These are phyloP conservation scores for Leptobrachium leishanense DNA, from an alignment of 2,113 vertebrate species.

Conservation along the genomic window DNA sequence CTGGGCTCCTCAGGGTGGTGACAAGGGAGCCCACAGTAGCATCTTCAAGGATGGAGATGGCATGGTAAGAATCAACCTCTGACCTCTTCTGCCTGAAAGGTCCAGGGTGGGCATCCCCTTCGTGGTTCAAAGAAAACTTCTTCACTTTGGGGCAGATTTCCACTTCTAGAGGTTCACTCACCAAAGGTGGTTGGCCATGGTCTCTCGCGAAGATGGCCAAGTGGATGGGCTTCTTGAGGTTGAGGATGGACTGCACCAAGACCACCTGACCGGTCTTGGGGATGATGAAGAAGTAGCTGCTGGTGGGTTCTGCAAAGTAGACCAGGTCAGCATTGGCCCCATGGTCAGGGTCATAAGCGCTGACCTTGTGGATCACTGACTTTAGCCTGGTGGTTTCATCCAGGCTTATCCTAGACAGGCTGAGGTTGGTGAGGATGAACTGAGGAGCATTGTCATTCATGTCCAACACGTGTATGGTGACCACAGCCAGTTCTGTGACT, in stretches of 20 bases:
- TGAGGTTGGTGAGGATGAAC: slow-evolving; percentile 58
- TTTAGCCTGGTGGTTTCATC: slow-evolving; percentile 79
- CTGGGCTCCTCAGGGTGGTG: slow-evolving; percentile 70
- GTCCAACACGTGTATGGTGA: slow-evolving; percentile 81
- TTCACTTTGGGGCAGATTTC: slow-evolving; percentile 69
- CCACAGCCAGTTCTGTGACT: slow-evolving; percentile 66
- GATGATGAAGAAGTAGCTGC: slow-evolving; percentile 81
- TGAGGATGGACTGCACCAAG: slow-evolving; percentile 82
- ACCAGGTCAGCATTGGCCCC: slow-evolving; percentile 81
- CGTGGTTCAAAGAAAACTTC: slow-evolving; percentile 55
- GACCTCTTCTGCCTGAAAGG: slow-evolving; percentile 48
- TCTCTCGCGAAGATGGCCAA: slow-evolving; percentile 78
- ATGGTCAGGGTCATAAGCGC: slow-evolving; percentile 74
- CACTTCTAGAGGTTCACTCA: slow-evolving; percentile 69
- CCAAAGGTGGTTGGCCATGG: slow-evolving; percentile 76
- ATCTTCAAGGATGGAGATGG: slow-evolving; percentile 78
- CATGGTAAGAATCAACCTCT: slow-evolving; percentile 61
- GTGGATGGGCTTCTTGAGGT: slow-evolving; percentile 67
- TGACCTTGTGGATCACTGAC: slow-evolving; percentile 71
- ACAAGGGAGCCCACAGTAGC: slow-evolving; percentile 73
- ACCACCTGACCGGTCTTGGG: slow-evolving; percentile 83
- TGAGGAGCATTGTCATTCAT: slow-evolving; percentile 82
- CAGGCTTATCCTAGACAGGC: slow-evolving; percentile 61
- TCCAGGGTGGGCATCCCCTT: neutral
- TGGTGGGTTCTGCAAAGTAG: slow-evolving; percentile 75